phyloP scores from a whole-genome alignment of 2,797 vertebrate species.

The Parauchenoglanis ngamensis region DNA sequence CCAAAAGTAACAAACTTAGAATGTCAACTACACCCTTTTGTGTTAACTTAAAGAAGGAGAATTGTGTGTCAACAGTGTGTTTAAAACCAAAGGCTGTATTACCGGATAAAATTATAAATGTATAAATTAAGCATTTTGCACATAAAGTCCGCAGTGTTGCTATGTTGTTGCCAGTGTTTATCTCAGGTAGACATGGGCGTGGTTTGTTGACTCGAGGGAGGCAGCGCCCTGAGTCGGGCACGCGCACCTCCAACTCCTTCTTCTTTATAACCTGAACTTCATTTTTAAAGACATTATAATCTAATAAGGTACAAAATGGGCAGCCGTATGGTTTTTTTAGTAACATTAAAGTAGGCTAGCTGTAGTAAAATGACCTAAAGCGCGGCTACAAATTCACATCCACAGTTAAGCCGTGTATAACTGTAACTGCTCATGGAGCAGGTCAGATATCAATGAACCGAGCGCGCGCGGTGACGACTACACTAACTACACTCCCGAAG shows the following conservation, averaged over 20 bases:
- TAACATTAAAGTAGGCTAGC: not conserved
- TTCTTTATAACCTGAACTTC: not conserved
- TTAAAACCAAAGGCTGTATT: not conserved
- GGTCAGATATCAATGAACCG: constrained; percentile 10
- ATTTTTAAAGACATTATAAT: not conserved
- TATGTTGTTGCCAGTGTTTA: not conserved
- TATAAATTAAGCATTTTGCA: not conserved
- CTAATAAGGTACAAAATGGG: not conserved
- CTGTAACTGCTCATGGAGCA: not conserved
- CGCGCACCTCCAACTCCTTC: constrained; percentile 48
- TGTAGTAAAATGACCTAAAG: not conserved
- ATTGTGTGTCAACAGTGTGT: not conserved
- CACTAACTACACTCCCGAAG: constrained; percentile 43
- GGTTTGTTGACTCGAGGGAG: constrained; percentile 19
- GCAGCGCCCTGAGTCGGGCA: constrained; percentile 48
- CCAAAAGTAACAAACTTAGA: not conserved
- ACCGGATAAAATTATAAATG: not conserved
- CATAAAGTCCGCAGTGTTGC: not conserved
- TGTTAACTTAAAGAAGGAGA: not conserved
- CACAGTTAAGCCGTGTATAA: not conserved
- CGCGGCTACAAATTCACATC: not conserved
- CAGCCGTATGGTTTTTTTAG: not conserved
- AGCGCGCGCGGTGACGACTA: constrained; percentile 35
- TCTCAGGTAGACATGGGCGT: constrained; percentile 28
- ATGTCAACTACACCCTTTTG: not conserved